These are phyloP conservation scores for Lissocephala sabroskyi DNA, from an alignment of 2,888 invertebrate species.

Conservation along the genomic window DNA sequence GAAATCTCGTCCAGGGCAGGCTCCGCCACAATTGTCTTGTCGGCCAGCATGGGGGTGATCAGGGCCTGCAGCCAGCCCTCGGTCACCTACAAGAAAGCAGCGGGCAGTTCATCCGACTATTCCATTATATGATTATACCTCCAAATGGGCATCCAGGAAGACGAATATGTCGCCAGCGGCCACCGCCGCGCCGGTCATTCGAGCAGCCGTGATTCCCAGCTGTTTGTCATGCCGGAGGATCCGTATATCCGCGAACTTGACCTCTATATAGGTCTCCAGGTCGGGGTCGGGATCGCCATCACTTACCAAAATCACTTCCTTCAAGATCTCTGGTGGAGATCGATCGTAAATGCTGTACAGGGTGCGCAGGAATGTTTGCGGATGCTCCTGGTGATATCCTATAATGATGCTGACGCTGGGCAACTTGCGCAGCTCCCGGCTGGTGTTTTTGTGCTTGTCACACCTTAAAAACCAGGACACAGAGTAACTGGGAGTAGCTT, in stretches of 20 bases:
- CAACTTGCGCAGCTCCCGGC: too few relatives aligned
- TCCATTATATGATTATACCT: background rate
- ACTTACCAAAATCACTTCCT: constrained; percentile 7
- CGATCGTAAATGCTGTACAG: constrained; percentile 3
- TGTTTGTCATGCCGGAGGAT: background rate
- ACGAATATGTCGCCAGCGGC: constrained; percentile 9
- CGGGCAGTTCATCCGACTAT: too few relatives aligned
- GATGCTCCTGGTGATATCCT: constrained; percentile 7
- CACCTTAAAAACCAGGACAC: too few relatives aligned
- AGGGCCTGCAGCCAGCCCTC: constrained; percentile 11
- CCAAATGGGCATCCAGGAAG: constrained; percentile 11
- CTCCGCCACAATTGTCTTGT: background rate
- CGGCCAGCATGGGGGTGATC: constrained; percentile 3
- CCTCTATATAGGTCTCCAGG: background rate
- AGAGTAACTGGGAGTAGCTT: too few relatives aligned
- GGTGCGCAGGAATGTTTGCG: constrained; percentile 9
- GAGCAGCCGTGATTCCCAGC: constrained; percentile 4
- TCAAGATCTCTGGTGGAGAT: background rate
- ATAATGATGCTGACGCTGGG: constrained; percentile 8
- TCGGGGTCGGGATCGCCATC: constrained; percentile 2
- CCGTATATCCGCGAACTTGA: background rate
- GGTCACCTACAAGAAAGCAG: constrained; percentile 1
- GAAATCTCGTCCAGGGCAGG: background rate
- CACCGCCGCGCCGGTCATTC: background rate
- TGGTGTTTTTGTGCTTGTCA: too few relatives aligned